phyloP scores from a whole-genome alignment of 2,113 vertebrate species.

The Tauraco erythrolophus region DNA sequence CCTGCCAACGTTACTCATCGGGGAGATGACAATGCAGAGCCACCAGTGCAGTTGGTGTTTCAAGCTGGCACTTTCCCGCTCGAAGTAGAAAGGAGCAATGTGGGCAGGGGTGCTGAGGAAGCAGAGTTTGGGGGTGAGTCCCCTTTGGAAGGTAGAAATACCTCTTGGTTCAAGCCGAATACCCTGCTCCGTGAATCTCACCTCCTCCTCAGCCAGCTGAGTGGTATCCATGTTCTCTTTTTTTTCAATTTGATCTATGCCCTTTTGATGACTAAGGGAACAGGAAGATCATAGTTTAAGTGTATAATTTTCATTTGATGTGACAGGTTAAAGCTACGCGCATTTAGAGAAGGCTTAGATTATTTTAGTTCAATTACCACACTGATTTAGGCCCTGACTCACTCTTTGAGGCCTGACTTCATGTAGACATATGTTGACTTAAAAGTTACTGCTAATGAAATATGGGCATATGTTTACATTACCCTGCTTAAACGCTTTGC shows the following conservation, averaged over 20 bases:
- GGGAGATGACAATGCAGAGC: neutral
- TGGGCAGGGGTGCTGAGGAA: neutral
- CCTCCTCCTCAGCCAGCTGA: neutral
- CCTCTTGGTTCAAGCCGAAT: neutral
- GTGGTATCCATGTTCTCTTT: neutral
- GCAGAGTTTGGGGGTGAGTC: neutral
- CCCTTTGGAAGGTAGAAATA: neutral
- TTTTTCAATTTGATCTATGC: neutral
- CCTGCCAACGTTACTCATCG: neutral
- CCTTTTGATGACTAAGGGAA: conserved; percentile 40
- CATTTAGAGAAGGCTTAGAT: conserved; percentile 17
- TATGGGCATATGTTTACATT: neutral
- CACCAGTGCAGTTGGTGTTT: accelerated
- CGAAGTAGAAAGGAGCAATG: accelerated
- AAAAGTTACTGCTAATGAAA: neutral
- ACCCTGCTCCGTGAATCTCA: neutral
- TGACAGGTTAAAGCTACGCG: conserved; percentile 49
- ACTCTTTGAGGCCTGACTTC: neutral
- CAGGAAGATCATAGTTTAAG: conserved; percentile 55
- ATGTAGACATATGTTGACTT: neutral
- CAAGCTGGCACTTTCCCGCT: neutral
- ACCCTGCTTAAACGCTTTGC: neutral
- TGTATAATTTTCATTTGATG: conserved; percentile 44
- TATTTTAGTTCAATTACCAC: conserved; percentile 34
- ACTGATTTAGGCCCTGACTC: conserved; percentile 20